These are phyloP conservation scores for Antennarius striatus DNA, from an alignment of 2,113 vertebrate genomes.

Conservation along the genomic window DNA sequence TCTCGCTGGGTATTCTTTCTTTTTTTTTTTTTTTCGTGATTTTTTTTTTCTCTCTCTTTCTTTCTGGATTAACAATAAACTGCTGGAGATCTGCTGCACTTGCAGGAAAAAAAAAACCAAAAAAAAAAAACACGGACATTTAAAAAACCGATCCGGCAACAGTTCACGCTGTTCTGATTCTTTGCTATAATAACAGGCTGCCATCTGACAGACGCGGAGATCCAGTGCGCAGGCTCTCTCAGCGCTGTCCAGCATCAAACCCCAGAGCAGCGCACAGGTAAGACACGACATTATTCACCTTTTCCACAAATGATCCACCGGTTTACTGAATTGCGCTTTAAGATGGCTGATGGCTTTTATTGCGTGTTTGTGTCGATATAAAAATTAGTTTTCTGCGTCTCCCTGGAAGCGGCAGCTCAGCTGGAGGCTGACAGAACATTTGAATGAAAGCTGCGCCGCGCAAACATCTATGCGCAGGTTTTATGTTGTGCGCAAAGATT, in stretches of 20 bases:
- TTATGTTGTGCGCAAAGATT: conserved; percentile 3
- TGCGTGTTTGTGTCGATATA: conserved; percentile 17
- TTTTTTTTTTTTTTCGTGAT: background rate
- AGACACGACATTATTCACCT: conserved; percentile 71
- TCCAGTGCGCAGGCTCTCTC: conserved; percentile 73
- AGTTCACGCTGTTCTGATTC: conserved; percentile 54
- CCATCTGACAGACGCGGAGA: conserved; percentile 55
- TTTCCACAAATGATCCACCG: conserved; percentile 19
- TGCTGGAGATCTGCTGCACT: conserved; percentile 30
- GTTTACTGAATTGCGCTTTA: background rate
- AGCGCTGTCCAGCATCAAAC: conserved; percentile 58
- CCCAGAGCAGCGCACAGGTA: conserved; percentile 72
- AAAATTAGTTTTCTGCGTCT: conserved; percentile 23
- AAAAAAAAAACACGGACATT: conserved; percentile 7
- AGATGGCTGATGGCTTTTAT: conserved; percentile 1
- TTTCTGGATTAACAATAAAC: conserved; percentile 47
- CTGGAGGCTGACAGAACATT: conserved; percentile 50
- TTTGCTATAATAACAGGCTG: conserved; percentile 63
- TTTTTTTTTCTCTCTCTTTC: background rate
- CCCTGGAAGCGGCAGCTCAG: conserved; percentile 38
- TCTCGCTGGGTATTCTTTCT: background rate
- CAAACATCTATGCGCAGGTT: conserved; percentile 18
- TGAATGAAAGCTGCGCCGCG: conserved; percentile 65
- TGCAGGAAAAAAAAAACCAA: background rate
- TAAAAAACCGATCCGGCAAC: conserved; percentile 35